Base-by-base conservation (phyloP, 1,140 invertebrate genomes). In the Conus betulinus region DNA sequence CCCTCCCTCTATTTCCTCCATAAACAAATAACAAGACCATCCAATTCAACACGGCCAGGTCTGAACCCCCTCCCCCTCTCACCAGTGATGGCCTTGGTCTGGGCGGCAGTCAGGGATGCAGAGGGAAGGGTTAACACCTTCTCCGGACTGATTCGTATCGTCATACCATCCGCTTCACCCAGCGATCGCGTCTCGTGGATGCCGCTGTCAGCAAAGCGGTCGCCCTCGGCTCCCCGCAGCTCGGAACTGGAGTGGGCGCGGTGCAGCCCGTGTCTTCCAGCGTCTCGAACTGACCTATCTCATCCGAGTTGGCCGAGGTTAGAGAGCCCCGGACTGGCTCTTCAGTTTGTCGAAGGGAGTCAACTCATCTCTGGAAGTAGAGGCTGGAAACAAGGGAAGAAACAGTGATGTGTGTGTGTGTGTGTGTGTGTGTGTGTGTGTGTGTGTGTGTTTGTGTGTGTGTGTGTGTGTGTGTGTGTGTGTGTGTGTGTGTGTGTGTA, bases 51-150 rank as follows among this genome's bases (percentile, higher is more conserved):
- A 60, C 57, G 4, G 15, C 10, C 23, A 4, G 5, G 23, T 55
- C 52, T 3, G 39, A 39, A 39, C 83, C 23, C 53, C 57, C 20
- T 57, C 52, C 52, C 23, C 53, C 20, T 25, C 63, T n/a, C 85
- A 95, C 95, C 95, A 91, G 94, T 94, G 25, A 95, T 93, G 39
- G 95, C 94, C 88, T 93, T 94, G 74, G 93, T 92, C 88, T 95
- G 95, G 81, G 94, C 95, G 85, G 95, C 94, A 53, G 94, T 95
- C 11, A 95, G 89, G 25, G 92, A 91, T 4, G 85, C 85, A 3
- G 85, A 87, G 2, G 95, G 95, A 71, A 95, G 91, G 85, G 93
- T 93, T 17, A 94, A 88, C n/a, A 92, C 90, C 91, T 93, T 94
- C 86, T 94, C 94, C 25, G 94, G 94, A 91, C 93, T 94, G 82